A percentile compares a stretch with the other conserved stretches of the same genome.
Conservation (phyloP, 2,888 invertebrate species). For the Drosophila heteroneura region DNA sequence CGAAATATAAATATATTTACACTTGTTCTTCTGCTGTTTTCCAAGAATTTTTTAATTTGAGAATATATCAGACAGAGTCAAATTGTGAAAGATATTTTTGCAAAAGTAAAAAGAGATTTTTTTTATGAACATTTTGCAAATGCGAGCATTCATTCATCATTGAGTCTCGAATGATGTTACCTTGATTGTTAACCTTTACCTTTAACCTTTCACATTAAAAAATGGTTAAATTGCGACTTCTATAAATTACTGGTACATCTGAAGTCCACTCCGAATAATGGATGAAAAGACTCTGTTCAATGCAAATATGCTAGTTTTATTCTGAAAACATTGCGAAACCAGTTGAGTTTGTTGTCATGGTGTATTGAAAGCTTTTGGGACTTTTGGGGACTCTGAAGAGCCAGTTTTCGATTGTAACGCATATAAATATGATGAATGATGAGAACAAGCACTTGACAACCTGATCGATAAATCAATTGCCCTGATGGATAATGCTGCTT, state of each 20-base stretch:
- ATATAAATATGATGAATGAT: slow-evolving; percentile 74
- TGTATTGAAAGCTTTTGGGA: slow-evolving; percentile 3
- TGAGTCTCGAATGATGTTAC: not conserved
- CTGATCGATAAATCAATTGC: slow-evolving; percentile 83
- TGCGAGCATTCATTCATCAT: not conserved
- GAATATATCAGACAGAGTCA: too few relatives aligned
- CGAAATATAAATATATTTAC: not conserved
- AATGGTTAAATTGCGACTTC: not conserved
- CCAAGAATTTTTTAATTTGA: not conserved
- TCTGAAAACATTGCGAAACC: not conserved
- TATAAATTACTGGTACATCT: not conserved
- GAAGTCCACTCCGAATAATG: not conserved
- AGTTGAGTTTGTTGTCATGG: slow-evolving; percentile 9
- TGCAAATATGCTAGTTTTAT: slow-evolving; percentile 12
- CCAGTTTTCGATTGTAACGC: slow-evolving; percentile 52
- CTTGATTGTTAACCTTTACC: not conserved
- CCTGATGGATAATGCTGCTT: slow-evolving; percentile 64
- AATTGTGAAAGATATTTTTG: too few relatives aligned
- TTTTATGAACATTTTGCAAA: not conserved
- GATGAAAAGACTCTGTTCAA: not conserved
- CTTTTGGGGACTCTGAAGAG: slow-evolving; percentile 23
- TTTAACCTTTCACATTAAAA: not conserved
- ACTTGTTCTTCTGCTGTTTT: not conserved
- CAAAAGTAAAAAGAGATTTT: not conserved
- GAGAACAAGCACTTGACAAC: slow-evolving; percentile 79